A percentile compares a stretch with the other conserved stretches of the same genome.
phyloP scores from a whole-genome alignment of 2,113 vertebrate genomes.

The Piprites chloris region DNA sequence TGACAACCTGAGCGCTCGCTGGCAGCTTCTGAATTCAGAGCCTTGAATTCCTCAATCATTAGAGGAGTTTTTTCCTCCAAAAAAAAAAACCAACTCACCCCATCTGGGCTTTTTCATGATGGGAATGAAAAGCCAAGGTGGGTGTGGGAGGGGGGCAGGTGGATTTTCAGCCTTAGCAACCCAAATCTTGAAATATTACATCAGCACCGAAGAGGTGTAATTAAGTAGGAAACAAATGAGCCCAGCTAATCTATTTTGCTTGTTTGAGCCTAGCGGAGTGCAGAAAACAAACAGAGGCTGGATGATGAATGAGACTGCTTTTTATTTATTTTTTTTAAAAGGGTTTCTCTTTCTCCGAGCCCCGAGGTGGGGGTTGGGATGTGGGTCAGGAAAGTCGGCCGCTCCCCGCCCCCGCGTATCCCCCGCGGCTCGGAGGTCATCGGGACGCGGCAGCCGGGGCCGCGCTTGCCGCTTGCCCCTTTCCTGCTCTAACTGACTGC shows the following conservation, averaged over 20 bases:
- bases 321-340: not conserved
- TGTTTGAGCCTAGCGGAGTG: constrained; percentile 57
- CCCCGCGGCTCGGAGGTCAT: not conserved
- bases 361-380: not conserved
- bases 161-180: constrained; percentile 65
- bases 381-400: not conserved
- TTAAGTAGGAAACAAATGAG: constrained; percentile 65
- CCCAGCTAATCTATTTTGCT: constrained; percentile 65
- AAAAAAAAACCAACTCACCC: not conserved
- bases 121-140: constrained; percentile 64
- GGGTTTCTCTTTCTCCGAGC: not conserved
- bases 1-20: constrained; percentile 51
- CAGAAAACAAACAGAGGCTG: constrained; percentile 64
- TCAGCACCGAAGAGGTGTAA: constrained; percentile 53
- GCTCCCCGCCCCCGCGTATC: not conserved
- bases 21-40: constrained; percentile 39
- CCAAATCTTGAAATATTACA: constrained; percentile 53
- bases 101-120: constrained; percentile 56
- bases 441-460: not conserved
- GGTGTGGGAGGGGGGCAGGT: constrained; percentile 59
- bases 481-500: not conserved
- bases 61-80: not conserved
- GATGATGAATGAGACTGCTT: constrained; percentile 38
- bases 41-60: constrained; percentile 52
- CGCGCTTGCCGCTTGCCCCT: not conserved